Conservation (phyloP, 2,797 vertebrate genomes). For the Antennarius maculatus region DNA sequence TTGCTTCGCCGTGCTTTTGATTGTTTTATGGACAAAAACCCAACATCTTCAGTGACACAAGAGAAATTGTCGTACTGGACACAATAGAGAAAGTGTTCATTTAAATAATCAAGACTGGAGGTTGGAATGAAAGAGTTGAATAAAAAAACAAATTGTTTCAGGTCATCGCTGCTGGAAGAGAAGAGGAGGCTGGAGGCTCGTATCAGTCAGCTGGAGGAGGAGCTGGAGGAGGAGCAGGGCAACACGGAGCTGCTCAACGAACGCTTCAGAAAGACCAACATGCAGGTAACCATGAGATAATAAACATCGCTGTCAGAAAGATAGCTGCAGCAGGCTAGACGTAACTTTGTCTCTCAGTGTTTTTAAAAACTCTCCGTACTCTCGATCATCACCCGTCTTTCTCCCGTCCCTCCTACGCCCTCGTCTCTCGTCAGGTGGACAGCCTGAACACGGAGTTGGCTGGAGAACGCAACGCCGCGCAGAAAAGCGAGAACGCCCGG, state of each 20-base stretch:
- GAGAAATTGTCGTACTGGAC: no score
- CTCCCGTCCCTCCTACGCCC: background rate
- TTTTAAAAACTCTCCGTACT: no score
- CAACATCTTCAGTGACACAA: no score
- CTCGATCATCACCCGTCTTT: background rate
- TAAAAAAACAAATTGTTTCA: conserved; percentile 52
- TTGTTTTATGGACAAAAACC: no score
- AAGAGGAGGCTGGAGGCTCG: conserved; percentile 94
- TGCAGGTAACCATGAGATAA: conserved; percentile 84
- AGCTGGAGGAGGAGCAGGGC: conserved; percentile 97
- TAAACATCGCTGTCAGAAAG: no score
- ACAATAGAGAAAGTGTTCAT: no score
- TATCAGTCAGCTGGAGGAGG: conserved; percentile 94
- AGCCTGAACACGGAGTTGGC: conserved; percentile 89
- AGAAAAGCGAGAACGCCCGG: conserved; percentile 95
- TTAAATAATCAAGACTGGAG: background rate
- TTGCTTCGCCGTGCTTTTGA: no score
- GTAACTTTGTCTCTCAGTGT: no score
- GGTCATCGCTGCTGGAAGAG: conserved; percentile 94
- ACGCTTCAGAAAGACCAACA: conserved; percentile 92
- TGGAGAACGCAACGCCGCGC: conserved; percentile 87
- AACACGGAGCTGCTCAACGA: conserved; percentile 97
- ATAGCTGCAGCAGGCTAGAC: no score
- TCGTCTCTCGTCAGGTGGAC: conserved; percentile 83
- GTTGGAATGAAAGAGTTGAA: background rate